phyloP scores from a whole-genome alignment of 2,113 vertebrate species.

The Dendrocopos noguchii region DNA sequence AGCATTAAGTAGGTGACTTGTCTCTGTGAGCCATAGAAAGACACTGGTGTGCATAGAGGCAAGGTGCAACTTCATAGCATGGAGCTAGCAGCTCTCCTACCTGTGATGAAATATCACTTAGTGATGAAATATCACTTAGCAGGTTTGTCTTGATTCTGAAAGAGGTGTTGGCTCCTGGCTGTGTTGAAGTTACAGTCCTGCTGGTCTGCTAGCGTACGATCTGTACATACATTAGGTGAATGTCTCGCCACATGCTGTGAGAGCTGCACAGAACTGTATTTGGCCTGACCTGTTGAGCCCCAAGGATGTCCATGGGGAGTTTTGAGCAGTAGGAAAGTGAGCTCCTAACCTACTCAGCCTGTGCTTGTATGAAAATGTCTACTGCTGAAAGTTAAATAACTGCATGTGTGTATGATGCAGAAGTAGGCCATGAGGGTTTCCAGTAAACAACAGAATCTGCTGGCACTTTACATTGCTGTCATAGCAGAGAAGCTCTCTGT shows the following conservation, averaged over 20 bases:
- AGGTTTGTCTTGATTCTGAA: background rate
- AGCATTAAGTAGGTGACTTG: background rate
- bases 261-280: background rate
- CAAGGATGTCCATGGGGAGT: background rate
- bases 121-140: background rate
- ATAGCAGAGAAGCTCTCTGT: background rate
- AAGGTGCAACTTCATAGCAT: background rate
- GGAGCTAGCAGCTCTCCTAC: background rate
- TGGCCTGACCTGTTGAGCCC: background rate
- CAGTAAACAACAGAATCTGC: background rate
- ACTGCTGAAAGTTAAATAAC: background rate
- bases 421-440: background rate
- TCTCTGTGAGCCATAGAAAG: background rate
- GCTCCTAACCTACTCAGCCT: background rate
- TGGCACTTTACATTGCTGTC: background rate
- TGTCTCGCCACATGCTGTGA: background rate
- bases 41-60: background rate
- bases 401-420: background rate
- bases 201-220: background rate
- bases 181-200: background rate
- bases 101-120: background rate
- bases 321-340: background rate
- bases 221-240: rapidly evolving
- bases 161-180: background rate
- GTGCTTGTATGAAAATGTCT: background rate